Base-by-base conservation (phyloP, 2,888 invertebrate genomes). In the Sarcophaga caerulescens region DNA sequence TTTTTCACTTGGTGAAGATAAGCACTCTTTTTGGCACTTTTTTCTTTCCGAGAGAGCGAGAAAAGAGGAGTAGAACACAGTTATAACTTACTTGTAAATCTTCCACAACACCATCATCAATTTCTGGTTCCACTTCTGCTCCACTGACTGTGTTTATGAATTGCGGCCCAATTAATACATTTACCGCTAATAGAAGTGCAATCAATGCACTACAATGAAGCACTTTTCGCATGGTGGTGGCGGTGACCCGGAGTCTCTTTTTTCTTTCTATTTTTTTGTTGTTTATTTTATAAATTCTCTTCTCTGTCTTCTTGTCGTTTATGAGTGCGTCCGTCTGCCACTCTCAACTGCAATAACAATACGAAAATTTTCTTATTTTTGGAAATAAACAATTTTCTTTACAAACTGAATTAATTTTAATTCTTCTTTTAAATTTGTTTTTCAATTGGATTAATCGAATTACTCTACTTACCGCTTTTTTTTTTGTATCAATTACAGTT, bases 41-140 rank as follows among this genome's bases (percentile, higher is more conserved):
- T 70, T 75, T 70, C 12, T 10, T 35, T 35, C 35, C 35, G 2
- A 35, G 35, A 35, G 10, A 35, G 35, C 35, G 10, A 35, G 35
- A 10, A 8, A 35, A 8, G 35, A 35, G 35, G 8, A 35, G 2
- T 8, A 35, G 10, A 35, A 10, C 35, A 35, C 35, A 35, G 35
- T 1, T 2, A 35, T 4, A 25, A 85, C 88, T 92, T 84, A 92
- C 91, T 89, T 90, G 90, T 25, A 91, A 89, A 88, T 91, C 91
- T 87, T 91, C 91, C 35, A 92, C 91, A 52, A 89, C 63, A n/a
- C 90, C 92, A 76, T 92, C 92, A 60, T 89, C 89, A 25, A 90
- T 90, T 63, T 88, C 89, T 35, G 86, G 83, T 78, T 84, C 88
- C 75, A 85, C 83, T 70, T 82, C 85, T 62, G 78, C 83, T 76